These are phyloP conservation scores for Antechinus stuartii DNA, from an alignment of 2,113 vertebrate species.

Conservation along the genomic window DNA sequence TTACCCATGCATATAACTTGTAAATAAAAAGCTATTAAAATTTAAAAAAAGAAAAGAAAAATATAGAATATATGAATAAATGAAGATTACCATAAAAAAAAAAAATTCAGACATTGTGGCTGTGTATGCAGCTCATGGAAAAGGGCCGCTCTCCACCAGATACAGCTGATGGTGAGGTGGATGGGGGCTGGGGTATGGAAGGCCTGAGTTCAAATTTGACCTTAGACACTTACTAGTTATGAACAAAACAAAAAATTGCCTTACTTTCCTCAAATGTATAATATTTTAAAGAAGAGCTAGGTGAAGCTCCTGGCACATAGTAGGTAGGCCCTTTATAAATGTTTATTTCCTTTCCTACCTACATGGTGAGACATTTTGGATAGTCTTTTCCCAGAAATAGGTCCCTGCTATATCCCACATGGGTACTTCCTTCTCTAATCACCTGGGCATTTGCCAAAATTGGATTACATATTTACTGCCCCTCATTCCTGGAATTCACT, in stretches of 20 bases:
- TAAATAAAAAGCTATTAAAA: too few species aligned
- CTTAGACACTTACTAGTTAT: not conserved
- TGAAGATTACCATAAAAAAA: too few species aligned
- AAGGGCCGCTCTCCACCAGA: too few species aligned
- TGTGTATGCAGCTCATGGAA: not conserved
- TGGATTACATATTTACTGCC: not conserved
- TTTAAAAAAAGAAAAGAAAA: too few species aligned
- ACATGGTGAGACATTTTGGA: not conserved
- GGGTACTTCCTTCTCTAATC: not conserved
- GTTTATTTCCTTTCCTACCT: not conserved
- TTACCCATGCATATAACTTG: too few species aligned
- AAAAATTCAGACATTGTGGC: not conserved
- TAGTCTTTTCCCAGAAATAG: not conserved
- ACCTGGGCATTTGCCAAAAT: not conserved
- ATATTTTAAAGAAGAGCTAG: not conserved
- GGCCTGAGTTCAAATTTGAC: not conserved
- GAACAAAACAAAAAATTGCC: too few species aligned
- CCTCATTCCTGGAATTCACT: not conserved
- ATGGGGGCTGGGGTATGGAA: not conserved
- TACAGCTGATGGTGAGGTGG: too few species aligned
- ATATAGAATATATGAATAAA: too few species aligned
- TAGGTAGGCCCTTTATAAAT: too few species aligned
- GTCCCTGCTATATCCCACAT: not conserved
- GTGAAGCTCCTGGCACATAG: not conserved
- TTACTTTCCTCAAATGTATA: not conserved